Evolutionary conservation across 2,888 invertebrate species (phyloP).

Genomic region (Dynastes hyllus): DNA sequence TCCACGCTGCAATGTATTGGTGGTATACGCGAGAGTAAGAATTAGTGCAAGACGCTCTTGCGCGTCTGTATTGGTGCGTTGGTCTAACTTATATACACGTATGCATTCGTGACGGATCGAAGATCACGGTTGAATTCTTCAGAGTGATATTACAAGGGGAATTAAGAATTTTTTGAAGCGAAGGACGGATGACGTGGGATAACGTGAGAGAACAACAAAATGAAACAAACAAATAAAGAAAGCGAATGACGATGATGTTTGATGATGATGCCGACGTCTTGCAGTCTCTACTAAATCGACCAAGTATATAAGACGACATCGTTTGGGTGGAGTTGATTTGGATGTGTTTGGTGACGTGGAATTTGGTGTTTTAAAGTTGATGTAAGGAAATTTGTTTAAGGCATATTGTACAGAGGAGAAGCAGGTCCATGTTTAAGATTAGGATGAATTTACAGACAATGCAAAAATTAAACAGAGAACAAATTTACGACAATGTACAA

Average conservation of each 20-base stretch:
- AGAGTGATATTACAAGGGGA: slow-evolving; percentile 50
- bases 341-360: neutral
- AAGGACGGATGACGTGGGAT: slow-evolving; percentile 30
- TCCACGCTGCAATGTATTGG: slow-evolving; percentile 46
- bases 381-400: too few species aligned
- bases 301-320: neutral
- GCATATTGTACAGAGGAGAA: too few species aligned
- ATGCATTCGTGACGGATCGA: slow-evolving; percentile 27
- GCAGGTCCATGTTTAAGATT: too few species aligned
- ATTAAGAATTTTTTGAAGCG: slow-evolving; percentile 41
- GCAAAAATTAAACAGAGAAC: too few species aligned
- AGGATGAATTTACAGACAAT: too few species aligned
- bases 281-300: slow-evolving; percentile 5
- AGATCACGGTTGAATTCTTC: slow-evolving; percentile 50
- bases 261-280: neutral
- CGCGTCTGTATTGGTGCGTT: neutral
- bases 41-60: neutral
- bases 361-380: neutral
- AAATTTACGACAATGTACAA: too few species aligned
- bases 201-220: neutral
- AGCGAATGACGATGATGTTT: too few species aligned
- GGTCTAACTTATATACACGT: neutral
- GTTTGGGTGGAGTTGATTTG: neutral
- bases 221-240: neutral
- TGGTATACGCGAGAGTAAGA: slow-evolving; percentile 40